A percentile compares a stretch with the other conserved stretches of the same genome.
Evolutionary conservation across 1,140 invertebrate genomes (phyloP).

Genomic region (Drosophila kurseongensis): DNA sequence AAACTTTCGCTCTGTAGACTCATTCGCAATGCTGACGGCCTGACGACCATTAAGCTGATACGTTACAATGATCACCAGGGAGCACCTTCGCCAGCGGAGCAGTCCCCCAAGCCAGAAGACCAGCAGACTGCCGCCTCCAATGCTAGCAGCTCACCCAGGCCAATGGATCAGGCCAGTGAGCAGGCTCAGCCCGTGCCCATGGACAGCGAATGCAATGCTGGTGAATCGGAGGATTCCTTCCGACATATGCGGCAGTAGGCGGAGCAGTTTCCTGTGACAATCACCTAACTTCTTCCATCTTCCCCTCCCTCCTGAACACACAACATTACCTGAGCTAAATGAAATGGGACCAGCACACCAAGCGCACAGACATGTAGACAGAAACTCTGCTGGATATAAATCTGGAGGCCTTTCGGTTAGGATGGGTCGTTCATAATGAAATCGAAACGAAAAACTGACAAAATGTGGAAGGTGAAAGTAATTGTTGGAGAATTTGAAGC

Average conservation of each 20-base stretch:
- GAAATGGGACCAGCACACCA: conserved; percentile 64
- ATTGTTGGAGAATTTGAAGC: neutral
- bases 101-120: conserved; percentile 60
- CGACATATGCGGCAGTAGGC: conserved; percentile 69
- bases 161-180: conserved; percentile 64
- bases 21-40: conserved; percentile 82
- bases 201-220: conserved; percentile 73
- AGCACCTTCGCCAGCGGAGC: conserved; percentile 27
- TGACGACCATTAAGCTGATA: conserved; percentile 84
- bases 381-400: conserved; percentile 35
- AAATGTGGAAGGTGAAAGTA: neutral
- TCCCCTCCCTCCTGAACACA: conserved; percentile 16
- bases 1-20: conserved; percentile 56
- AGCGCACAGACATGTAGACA: conserved; percentile 25
- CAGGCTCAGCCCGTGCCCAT: conserved; percentile 66
- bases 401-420: conserved; percentile 47
- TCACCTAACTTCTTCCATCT: conserved; percentile 14
- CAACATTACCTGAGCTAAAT: conserved; percentile 69
- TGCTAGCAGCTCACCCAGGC: conserved; percentile 48
- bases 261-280: conserved; percentile 43
- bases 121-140: conserved; percentile 26
- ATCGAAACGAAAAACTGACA: neutral
- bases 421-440: neutral
- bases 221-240: conserved; percentile 58
- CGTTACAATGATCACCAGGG: conserved; percentile 69